phyloP scores from a whole-genome alignment of 2,113 vertebrate genomes.

The Corythornis cristatus region DNA sequence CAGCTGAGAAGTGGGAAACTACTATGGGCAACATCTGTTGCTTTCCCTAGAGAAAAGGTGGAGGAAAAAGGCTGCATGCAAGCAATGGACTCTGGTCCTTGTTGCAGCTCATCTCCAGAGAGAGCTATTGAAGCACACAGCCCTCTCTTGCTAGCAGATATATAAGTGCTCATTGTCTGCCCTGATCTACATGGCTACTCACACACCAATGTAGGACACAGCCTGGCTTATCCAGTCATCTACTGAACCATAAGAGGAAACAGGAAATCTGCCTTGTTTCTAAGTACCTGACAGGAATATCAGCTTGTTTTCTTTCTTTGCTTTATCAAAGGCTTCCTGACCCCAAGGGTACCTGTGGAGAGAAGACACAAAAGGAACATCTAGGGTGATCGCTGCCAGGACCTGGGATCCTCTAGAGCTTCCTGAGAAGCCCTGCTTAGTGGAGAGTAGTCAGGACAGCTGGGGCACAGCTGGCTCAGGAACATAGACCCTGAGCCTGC shows the following conservation, averaged over 20 bases:
- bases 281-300: conserved; percentile 92
- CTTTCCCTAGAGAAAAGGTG: background rate
- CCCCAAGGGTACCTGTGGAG: conserved; percentile 89
- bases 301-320: conserved; percentile 88
- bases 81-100: background rate
- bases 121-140: rapidly evolving
- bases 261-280: background rate
- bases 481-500: rapidly evolving
- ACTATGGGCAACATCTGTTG: background rate
- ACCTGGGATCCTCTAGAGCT: background rate
- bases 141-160: background rate
- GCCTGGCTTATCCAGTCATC: background rate
- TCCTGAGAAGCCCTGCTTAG: background rate
- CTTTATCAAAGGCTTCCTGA: conserved; percentile 91
- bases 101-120: background rate
- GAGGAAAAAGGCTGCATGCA: background rate
- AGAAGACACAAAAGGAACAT: background rate
- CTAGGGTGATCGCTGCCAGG: background rate
- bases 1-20: background rate
- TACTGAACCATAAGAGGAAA: rapidly evolving
- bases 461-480: rapidly evolving
- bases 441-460: background rate
- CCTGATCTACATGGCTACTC: background rate
- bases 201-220: background rate
- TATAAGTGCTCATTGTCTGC: no score